Evolutionary conservation across 2,113 vertebrate species (phyloP), one percentile per base, ranked within the genome.

Genomic region (Talpa occidentalis): DNA sequence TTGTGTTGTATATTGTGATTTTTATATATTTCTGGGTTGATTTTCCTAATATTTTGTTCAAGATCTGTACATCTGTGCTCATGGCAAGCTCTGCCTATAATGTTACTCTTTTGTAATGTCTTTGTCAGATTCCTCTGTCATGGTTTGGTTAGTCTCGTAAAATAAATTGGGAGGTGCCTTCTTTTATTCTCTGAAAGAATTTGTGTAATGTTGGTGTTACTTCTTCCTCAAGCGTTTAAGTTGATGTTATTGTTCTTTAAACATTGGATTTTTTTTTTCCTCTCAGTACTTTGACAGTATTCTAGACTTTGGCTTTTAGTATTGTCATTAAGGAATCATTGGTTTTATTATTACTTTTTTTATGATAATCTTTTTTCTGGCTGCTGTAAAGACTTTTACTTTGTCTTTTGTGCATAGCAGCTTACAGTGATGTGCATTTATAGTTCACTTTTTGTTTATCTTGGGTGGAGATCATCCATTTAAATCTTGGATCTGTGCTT

Each of bases 291-390:
- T 78, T 79, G 88, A 78, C 52, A 77, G n/a, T 35, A 40, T 40
- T 64, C 35, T 35, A 62, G 24, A 52, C 73, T 64, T 17, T 49
- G 47, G 32, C 59, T 82, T 85, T 60, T 28, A 4, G 10, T 92
- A n/a, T 72, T 77, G 91, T 92, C 8, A 40, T 82, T 60, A 86
- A 47, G 64, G 87, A 95, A 90, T 94, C 14, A 85, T 2, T 40
- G 42, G 37, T 90, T n/a, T 44, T 40, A 78, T 26, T 44, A n/a
- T 90, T 64, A 85, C 28, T 67, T 47, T 42, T 88, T 17, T 88
- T 47, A 62, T 69, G 6, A 59, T 59, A 26, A 44, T 5, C 30
- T 88, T 66, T 91, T 37, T 3, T 30, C 47, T 44, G 22, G 24
- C 54, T 69, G 32, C 85, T 82, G 82, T 83, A 66, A 59, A 66